These are phyloP conservation scores for Astatoreochromis straeleni DNA, from an alignment of 2,113 vertebrate genomes.

Conservation along the genomic window DNA sequence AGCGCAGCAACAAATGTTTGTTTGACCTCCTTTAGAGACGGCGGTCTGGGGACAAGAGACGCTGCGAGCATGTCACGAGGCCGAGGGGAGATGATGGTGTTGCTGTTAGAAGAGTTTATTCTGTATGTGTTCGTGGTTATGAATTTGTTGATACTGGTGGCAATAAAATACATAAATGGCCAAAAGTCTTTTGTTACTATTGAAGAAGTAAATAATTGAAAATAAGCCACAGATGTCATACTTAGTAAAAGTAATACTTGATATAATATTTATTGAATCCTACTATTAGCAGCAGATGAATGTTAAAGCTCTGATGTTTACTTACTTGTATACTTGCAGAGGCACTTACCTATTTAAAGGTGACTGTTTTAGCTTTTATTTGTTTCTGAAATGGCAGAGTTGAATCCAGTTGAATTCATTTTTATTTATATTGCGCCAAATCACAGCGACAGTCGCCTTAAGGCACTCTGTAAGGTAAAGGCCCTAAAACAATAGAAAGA, in stretches of 20 bases:
- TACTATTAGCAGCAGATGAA: background rate
- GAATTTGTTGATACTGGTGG: background rate
- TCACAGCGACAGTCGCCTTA: background rate
- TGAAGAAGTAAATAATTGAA: background rate
- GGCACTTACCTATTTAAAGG: background rate
- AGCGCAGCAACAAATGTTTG: slow-evolving; percentile 65
- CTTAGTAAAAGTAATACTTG: background rate
- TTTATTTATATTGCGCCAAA: background rate
- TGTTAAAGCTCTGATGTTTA: background rate
- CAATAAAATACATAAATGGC: background rate
- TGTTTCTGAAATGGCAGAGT: background rate
- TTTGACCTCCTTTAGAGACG: slow-evolving; percentile 46
- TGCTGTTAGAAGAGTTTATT: background rate
- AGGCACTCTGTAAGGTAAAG: background rate
- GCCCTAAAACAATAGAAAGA: background rate
- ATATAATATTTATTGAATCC: background rate
- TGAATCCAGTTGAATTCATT: background rate
- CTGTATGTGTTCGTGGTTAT: background rate
- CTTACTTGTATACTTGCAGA: background rate
- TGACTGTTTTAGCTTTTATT: background rate
- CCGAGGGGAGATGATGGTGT: background rate
- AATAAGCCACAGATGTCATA: background rate
- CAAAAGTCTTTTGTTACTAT: background rate
- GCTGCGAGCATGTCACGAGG: background rate
- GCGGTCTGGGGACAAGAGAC: background rate